Evolutionary conservation across 1,140 invertebrate genomes (phyloP).

Genomic region (silkworm (Bombyx mori)): DNA sequence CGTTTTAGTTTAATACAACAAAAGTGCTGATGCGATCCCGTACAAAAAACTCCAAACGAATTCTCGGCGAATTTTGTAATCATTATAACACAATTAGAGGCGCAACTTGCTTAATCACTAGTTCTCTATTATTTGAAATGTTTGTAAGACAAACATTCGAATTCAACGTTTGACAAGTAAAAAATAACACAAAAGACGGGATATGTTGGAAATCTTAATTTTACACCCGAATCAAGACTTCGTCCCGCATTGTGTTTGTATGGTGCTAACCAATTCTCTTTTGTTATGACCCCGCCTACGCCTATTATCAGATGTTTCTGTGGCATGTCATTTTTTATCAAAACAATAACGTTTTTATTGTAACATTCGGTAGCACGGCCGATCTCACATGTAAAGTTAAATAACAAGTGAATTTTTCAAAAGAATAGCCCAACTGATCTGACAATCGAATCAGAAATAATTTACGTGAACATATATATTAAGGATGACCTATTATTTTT

Average conservation of each 20-base stretch:
- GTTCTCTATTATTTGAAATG: slow-evolving; percentile 27
- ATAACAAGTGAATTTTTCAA: slow-evolving; percentile 50
- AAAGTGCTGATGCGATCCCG: too few species aligned
- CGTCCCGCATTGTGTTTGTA: slow-evolving; percentile 48
- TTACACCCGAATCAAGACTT: slow-evolving; percentile 64
- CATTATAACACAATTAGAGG: slow-evolving; percentile 1
- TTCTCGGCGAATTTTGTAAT: too few species aligned
- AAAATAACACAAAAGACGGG: slow-evolving; percentile 44
- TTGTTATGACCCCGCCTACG: slow-evolving; percentile 60
- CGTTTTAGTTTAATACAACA: too few species aligned
- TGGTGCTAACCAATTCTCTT: slow-evolving; percentile 65
- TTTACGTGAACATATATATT: slow-evolving; percentile 43
- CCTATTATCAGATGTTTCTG: slow-evolving; percentile 61
- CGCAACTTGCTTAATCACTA: slow-evolving; percentile 18
- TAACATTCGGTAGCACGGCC: slow-evolving; percentile 32
- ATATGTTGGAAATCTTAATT: slow-evolving; percentile 62
- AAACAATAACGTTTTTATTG: slow-evolving; percentile 62
- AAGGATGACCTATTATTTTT: slow-evolving; percentile 7
- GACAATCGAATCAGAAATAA: slow-evolving; percentile 39
- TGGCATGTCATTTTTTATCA: slow-evolving; percentile 69
- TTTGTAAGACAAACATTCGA: slow-evolving; percentile 50
- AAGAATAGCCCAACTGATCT: slow-evolving; percentile 9
- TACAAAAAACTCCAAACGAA: too few species aligned
- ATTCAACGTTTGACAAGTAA: slow-evolving; percentile 35
- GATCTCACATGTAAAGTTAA: slow-evolving; percentile 29